Evolutionary conservation across 1,140 invertebrate species (phyloP).

Genomic region (Bombus superbus): DNA sequence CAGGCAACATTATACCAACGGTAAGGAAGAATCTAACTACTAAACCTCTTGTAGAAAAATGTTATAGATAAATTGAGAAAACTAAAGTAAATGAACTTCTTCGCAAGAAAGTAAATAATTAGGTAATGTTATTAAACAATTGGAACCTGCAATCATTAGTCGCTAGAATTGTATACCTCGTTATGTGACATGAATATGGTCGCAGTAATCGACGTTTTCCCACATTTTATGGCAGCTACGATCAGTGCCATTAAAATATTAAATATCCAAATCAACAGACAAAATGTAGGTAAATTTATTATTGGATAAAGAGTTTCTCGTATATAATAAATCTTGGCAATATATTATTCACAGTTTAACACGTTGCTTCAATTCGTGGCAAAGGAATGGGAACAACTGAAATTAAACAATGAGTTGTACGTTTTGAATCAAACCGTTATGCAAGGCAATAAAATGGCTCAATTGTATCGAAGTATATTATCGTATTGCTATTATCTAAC

Average conservation of each 20-base stretch:
- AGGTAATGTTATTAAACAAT: slow-evolving; percentile 3
- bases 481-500: not conserved
- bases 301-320: not conserved
- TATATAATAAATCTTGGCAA: not conserved
- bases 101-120: slow-evolving; percentile 2
- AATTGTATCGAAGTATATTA: slow-evolving; percentile 16
- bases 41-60: not conserved
- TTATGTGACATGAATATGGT: not conserved
- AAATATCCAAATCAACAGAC: not conserved
- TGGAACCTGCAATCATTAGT: not conserved
- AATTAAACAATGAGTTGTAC: not conserved
- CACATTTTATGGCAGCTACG: not conserved
- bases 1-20: not conserved
- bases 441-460: not conserved
- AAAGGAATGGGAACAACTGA: not conserved
- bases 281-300: not conserved
- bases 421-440: not conserved
- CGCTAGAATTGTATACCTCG: not conserved
- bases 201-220: not conserved
- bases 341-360: slow-evolving; percentile 8
- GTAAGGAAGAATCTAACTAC: not conserved
- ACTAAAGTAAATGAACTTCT: not conserved
- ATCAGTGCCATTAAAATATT: not conserved
- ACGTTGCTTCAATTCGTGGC: not conserved
- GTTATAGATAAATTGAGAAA: not conserved